Evolutionary conservation across 1,140 invertebrate species (phyloP), one percentile per base, ranked within the genome.

Genomic region (Brachionus angularis): DNA sequence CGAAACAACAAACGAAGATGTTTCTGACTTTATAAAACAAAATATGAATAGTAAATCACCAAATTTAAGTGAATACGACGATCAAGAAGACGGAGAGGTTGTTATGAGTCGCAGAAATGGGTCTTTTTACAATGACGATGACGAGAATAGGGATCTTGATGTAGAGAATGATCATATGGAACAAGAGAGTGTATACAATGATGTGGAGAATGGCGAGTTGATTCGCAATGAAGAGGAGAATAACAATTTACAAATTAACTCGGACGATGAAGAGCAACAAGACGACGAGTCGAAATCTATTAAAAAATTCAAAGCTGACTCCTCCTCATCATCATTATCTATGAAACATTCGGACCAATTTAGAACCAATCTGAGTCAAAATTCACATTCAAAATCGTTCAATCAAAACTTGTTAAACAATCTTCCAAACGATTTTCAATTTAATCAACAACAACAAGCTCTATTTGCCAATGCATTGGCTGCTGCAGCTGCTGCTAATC

Each of bases 381-480:
- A n/a, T n/a, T n/a, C n/a, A n/a, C n/a, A n/a, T n/a, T n/a, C n/a
- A n/a, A 16, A 42, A 16, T 42, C 39, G 39, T 10, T 42, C 39
- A 42, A 42, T 10, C 10, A 16, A 10, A 16, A 42, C 16, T 10
- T 10, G 16, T 10, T 10, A 42, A 16, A 16, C 39, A 16, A 42
- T 42, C 39, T 42, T 8, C 14, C 10, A 29, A 50, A 42, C 5
- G 23, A 18, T 34, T 34, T 12, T 3, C 62, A 29, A 21, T 67
- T 4, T 46, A 67, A 23, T 25, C 31, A 58, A 42, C 53, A 55
- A 27, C 39, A 67, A 23, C 53, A 58, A 18, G 33, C 34, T 2
- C 27, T 67, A 18, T 50, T 67, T 34, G 61, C 61, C n/a, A 44
- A 16, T 3, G 39, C 61, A 42, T 42, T 42, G 18, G 53, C 53